These are phyloP conservation scores for Lonchura striata DNA, from an alignment of 2,113 vertebrate species.

Conservation along the genomic window DNA sequence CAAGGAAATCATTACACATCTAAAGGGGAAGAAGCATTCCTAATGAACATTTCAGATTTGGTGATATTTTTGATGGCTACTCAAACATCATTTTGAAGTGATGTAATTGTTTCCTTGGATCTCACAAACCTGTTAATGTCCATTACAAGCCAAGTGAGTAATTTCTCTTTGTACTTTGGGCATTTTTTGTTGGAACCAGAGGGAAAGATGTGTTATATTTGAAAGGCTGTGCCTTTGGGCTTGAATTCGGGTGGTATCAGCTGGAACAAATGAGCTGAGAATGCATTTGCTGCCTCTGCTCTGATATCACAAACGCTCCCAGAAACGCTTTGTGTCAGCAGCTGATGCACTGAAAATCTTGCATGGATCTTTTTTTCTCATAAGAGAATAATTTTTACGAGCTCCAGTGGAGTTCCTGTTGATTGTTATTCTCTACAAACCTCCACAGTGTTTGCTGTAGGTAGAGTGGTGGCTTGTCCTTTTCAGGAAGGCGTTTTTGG, in stretches of 20 bases:
- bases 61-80: constrained; percentile 14
- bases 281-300: constrained; percentile 71
- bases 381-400: constrained; percentile 41
- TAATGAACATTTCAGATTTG: neutral
- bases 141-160: constrained; percentile 56
- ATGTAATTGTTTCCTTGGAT: neutral
- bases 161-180: constrained; percentile 80
- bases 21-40: neutral
- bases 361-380: constrained; percentile 18
- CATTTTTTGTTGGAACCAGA: constrained; percentile 57
- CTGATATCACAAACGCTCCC: constrained; percentile 68
- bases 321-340: constrained; percentile 79
- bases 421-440: neutral
- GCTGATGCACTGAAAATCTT: constrained; percentile 30
- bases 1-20: constrained; percentile 14
- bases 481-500: neutral
- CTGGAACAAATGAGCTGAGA: constrained; percentile 85
- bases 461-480: neutral
- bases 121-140: constrained; percentile 33
- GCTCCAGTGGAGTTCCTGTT: constrained; percentile 8
- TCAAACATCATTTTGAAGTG: constrained; percentile 1
- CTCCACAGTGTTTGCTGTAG: neutral
- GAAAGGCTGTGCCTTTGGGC: constrained; percentile 77
- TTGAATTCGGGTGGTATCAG: constrained; percentile 82
- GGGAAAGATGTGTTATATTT: constrained; percentile 71